phyloP scores from a whole-genome alignment of 2,888 invertebrate species.

The Malachius bipustulatus region DNA sequence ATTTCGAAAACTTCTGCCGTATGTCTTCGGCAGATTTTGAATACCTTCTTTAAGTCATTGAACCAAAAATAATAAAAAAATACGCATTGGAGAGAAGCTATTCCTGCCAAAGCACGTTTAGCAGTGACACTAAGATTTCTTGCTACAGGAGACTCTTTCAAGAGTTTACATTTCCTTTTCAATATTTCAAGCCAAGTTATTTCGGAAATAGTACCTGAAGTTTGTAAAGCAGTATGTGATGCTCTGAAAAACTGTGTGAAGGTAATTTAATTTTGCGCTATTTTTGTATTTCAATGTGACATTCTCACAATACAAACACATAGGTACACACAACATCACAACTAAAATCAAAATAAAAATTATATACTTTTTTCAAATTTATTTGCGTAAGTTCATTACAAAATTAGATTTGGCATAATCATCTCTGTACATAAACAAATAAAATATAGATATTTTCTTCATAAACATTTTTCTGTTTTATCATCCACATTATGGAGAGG shows the following conservation, averaged over 20 bases:
- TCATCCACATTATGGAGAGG: too few relatives aligned
- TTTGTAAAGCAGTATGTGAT: constrained; percentile 9
- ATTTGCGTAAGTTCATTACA: too few relatives aligned
- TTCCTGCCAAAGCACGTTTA: background rate
- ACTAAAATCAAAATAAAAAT: too few relatives aligned
- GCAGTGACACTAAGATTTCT: constrained; percentile 1
- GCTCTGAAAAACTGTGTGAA: background rate
- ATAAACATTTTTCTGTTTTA: too few relatives aligned
- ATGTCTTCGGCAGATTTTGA: constrained; percentile 1
- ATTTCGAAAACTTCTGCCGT: background rate
- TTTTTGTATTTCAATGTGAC: background rate
- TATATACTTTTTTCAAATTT: too few relatives aligned
- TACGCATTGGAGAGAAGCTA: background rate
- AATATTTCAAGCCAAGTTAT: constrained; percentile 4
- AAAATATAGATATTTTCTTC: too few relatives aligned
- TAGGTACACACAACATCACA: too few relatives aligned
- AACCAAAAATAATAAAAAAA: background rate
- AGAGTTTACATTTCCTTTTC: background rate
- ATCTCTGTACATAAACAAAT: too few relatives aligned
- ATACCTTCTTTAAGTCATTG: background rate
- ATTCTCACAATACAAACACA: constrained; percentile 1
- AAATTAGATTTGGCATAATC: too few relatives aligned
- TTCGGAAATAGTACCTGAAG: constrained; percentile 11
- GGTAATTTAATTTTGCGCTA: constrained; percentile 3
- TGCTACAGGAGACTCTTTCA: constrained; percentile 2